Conservation (phyloP, 2,797 vertebrate genomes). For the Tinamus major region DNA sequence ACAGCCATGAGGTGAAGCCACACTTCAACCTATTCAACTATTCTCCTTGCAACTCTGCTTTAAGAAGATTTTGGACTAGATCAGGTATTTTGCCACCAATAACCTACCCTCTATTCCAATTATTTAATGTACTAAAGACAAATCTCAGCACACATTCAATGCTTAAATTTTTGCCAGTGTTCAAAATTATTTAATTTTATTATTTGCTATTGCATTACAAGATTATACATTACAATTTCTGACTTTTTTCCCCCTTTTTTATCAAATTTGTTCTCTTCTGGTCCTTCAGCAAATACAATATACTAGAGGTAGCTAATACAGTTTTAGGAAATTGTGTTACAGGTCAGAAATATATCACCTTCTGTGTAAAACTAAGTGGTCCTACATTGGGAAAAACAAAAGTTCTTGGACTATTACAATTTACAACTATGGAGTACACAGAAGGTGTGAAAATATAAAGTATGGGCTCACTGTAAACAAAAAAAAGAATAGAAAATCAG, state of each 20-base stretch:
- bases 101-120: constrained; percentile 42
- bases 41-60: constrained; percentile 27
- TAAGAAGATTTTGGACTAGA: constrained; percentile 19
- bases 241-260: neutral
- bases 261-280: constrained; percentile 64
- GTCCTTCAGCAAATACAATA: constrained; percentile 57
- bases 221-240: constrained; percentile 62
- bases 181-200: constrained; percentile 46
- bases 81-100: constrained; percentile 30
- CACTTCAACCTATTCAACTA: constrained; percentile 39
- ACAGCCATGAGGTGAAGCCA: neutral
- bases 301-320: constrained; percentile 56
- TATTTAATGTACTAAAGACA: constrained; percentile 56
- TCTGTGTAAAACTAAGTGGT: constrained; percentile 55
- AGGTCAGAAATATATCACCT: constrained; percentile 59
- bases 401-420: neutral
- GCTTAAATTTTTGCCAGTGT: constrained; percentile 12
- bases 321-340: constrained; percentile 71
- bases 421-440: neutral
- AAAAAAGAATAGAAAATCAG: neutral
- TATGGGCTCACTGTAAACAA: neutral
- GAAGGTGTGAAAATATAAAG: neutral
- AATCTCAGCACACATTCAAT: constrained; percentile 18
- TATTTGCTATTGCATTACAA: constrained; percentile 42
- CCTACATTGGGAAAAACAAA: neutral